These are phyloP conservation scores for Lochmaea crataegi DNA, from an alignment of 2,888 invertebrate species.

Conservation along the genomic window DNA sequence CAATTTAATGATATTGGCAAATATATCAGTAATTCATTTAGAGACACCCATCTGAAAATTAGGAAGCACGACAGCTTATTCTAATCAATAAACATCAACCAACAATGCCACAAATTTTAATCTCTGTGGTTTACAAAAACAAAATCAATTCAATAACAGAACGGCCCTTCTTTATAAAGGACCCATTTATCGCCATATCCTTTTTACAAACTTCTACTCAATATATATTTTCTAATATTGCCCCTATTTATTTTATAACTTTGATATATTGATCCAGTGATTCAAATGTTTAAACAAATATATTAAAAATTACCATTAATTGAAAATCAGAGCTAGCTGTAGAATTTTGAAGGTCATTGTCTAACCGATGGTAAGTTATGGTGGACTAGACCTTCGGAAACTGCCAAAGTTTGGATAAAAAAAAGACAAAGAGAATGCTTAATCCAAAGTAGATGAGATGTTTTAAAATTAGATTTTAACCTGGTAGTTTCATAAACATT, in stretches of 20 bases:
- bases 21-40: neutral
- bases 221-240: conserved; percentile 61
- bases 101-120: conserved; percentile 43
- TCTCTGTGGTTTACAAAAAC: conserved; percentile 27
- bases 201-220: conserved; percentile 40
- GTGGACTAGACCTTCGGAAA: too few species aligned
- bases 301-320: too few species aligned
- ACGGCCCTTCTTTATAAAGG: conserved; percentile 20
- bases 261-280: conserved; percentile 1
- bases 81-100: conserved; percentile 51
- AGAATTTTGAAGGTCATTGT: too few species aligned
- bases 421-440: too few species aligned
- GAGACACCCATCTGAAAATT: conserved; percentile 47
- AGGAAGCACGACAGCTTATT: conserved; percentile 62
- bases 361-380: too few species aligned
- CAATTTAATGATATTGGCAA: neutral
- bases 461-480: too few species aligned
- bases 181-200: conserved; percentile 36
- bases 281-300: neutral
- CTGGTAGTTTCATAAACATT: too few species aligned
- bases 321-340: too few species aligned
- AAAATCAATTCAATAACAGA: conserved; percentile 43
- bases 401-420: too few species aligned
- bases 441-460: too few species aligned
- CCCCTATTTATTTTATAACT: conserved; percentile 53